phyloP scores from a whole-genome alignment of 53 echinoderm and acorn worm genomes.

The Zoroaster sp. region DNA sequence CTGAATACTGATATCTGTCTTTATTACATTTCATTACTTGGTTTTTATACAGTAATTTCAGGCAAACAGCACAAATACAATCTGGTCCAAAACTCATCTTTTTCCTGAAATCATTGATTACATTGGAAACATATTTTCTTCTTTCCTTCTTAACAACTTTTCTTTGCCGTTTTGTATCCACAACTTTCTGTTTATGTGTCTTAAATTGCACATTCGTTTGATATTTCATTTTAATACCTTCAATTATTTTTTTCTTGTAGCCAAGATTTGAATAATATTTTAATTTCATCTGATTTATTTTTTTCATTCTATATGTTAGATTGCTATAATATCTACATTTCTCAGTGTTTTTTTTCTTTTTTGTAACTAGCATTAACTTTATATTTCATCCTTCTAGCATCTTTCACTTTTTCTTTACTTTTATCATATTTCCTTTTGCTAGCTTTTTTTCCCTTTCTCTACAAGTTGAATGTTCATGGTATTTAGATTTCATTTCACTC shows the following conservation, averaged over 20 bases:
- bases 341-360: neutral
- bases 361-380: neutral
- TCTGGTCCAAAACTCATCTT: neutral
- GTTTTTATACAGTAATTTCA: constrained; percentile 35
- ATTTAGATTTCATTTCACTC: neutral
- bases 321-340: neutral
- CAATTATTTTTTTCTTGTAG: neutral
- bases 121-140: neutral
- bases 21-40: constrained; percentile 50
- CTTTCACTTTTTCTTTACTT: neutral
- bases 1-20: constrained; percentile 23
- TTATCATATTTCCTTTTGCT: neutral
- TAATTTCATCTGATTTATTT: neutral
- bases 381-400: neutral
- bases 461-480: neutral
- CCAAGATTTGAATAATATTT: neutral
- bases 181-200: neutral
- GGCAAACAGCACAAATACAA: neutral
- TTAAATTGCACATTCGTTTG: neutral
- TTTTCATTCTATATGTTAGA: neutral
- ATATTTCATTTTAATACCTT: no score
- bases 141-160: neutral
- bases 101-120: neutral
- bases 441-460: neutral
- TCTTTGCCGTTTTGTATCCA: neutral